Percentiles rank a stretch among this genome's conserved stretches.
Evolutionary conservation across 2,888 invertebrate species (phyloP).

Genomic region (Ormyrus nitidulus): DNA sequence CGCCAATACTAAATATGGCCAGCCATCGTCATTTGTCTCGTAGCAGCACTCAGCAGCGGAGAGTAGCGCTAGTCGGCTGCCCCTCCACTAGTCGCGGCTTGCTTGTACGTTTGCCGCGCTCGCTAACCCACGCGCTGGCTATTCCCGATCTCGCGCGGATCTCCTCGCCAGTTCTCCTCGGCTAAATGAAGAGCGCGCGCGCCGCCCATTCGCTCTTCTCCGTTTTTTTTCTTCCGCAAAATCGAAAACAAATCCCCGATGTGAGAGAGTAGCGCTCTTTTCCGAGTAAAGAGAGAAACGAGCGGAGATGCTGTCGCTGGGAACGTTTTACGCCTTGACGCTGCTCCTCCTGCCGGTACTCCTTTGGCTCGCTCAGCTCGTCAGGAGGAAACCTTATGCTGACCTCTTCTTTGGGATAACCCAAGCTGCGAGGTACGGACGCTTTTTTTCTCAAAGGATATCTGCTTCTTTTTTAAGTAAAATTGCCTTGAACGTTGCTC

Average conservation of each 20-base stretch:
- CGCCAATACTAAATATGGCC: slow-evolving; percentile 71
- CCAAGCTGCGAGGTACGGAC: slow-evolving; percentile 59
- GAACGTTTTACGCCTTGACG: slow-evolving; percentile 57
- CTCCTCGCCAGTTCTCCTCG: slow-evolving; percentile 56
- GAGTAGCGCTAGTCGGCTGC: neutral
- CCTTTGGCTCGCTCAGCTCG: slow-evolving; percentile 60
- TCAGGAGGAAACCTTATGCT: slow-evolving; percentile 55
- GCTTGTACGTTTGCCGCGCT: slow-evolving; percentile 28
- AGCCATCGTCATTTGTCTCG: slow-evolving; percentile 63
- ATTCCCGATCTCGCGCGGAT: slow-evolving; percentile 62
- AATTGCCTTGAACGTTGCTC: too few species aligned
- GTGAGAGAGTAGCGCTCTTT: neutral
- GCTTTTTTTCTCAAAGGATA: too few species aligned
- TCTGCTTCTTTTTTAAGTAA: too few species aligned
- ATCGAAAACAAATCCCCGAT: too few species aligned
- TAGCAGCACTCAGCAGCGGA: too few species aligned
- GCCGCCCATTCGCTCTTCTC: neutral
- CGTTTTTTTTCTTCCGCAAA: neutral
- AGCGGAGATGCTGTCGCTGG: slow-evolving; percentile 58
- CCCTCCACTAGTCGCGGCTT: slow-evolving; percentile 52
- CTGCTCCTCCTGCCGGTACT: slow-evolving; percentile 61
- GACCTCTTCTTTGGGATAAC: slow-evolving; percentile 52
- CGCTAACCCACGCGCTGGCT: slow-evolving; percentile 64
- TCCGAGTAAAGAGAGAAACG: neutral
- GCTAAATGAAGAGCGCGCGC: slow-evolving; percentile 59